phyloP scores from a whole-genome alignment of 2,113 vertebrate genomes.

The Tetraodon nigroviridis region DNA sequence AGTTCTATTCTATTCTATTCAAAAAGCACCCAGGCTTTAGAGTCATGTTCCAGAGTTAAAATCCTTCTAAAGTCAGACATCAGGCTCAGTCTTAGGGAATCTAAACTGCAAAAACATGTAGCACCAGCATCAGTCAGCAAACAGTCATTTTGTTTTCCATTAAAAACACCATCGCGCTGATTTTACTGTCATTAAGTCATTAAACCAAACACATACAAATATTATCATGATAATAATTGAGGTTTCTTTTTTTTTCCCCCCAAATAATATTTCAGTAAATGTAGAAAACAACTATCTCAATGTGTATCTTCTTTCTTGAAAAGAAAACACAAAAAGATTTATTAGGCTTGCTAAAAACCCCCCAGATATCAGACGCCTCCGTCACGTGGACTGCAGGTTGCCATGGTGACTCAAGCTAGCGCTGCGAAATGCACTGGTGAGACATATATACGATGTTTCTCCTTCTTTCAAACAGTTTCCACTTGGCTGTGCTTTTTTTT shows the following conservation, averaged over 20 bases:
- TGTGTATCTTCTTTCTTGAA: background rate
- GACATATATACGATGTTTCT: background rate
- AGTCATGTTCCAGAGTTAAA: too few species aligned
- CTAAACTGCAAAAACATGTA: constrained; percentile 25
- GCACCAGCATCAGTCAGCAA: constrained; percentile 41
- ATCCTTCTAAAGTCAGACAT: constrained; percentile 6
- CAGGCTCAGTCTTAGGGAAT: background rate
- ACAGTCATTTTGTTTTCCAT: background rate
- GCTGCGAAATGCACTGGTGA: constrained; percentile 13
- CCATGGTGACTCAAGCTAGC: background rate
- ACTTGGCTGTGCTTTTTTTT: background rate
- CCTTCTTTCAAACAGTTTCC: background rate
- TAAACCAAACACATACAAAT: background rate
- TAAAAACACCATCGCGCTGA: background rate
- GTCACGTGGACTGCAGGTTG: constrained; percentile 5
- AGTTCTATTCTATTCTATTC: too few species aligned
- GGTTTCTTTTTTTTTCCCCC: constrained; percentile 8
- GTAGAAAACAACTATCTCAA: constrained; percentile 9
- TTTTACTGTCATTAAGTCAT: background rate
- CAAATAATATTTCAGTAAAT: constrained; percentile 39
- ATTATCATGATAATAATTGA: background rate
- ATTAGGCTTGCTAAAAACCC: too few species aligned
- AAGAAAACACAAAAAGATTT: background rate
- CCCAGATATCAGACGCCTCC: background rate
- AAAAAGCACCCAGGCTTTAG: too few species aligned